Conservation (phyloP, 2,888 invertebrate species). For the Apomyelois bistriatella region DNA sequence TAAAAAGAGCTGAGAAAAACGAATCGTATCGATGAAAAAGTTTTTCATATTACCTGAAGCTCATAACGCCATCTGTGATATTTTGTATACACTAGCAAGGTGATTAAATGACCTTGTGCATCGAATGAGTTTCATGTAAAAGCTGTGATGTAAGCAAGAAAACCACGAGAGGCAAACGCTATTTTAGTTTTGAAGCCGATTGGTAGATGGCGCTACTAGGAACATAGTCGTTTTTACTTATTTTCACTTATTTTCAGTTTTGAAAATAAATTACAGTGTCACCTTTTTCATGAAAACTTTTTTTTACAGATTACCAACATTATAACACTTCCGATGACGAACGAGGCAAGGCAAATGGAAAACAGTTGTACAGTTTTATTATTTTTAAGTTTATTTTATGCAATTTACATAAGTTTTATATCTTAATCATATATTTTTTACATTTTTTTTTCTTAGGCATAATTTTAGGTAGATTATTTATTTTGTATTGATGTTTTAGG, state of each 20-base stretch:
- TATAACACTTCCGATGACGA: slow-evolving; percentile 47
- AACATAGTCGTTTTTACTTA: neutral
- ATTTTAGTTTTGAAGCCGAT: neutral
- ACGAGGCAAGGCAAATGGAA: slow-evolving; percentile 24
- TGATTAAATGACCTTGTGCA: no score
- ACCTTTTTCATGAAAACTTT: slow-evolving; percentile 14
- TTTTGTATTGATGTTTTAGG: no score
- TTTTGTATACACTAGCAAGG: neutral
- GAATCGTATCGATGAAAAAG: no score
- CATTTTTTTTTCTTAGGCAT: neutral
- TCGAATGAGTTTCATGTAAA: neutral
- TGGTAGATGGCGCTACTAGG: slow-evolving; percentile 28
- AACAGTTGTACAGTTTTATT: slow-evolving; percentile 16
- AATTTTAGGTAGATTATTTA: no score
- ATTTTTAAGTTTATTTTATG: slow-evolving; percentile 8
- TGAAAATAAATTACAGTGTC: no score
- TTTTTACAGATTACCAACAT: slow-evolving; percentile 58
- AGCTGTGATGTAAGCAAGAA: neutral
- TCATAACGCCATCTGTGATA: slow-evolving; percentile 2
- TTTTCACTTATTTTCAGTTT: no score
- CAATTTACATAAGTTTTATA: neutral
- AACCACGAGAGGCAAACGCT: neutral
- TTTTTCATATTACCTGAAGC: no score
- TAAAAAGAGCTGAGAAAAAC: no score
- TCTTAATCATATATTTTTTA: neutral